phyloP scores from a whole-genome alignment of 2,113 vertebrate genomes.

The Pomatorhinus ruficollis region DNA sequence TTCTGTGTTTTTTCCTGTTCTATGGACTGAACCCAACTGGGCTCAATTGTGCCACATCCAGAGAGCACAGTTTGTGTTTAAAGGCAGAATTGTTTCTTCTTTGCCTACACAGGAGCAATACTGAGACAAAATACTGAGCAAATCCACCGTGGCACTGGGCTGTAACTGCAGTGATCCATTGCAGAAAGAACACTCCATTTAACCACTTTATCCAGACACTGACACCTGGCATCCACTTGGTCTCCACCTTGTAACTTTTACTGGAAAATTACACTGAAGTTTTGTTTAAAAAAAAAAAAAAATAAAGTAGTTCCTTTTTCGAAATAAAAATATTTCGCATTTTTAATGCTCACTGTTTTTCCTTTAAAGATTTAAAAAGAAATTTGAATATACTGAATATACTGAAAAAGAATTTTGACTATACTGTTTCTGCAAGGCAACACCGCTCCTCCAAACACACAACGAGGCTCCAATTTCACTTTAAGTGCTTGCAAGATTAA shows the following conservation, averaged over 20 bases:
- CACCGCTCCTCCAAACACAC: neutral
- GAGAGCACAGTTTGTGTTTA: neutral
- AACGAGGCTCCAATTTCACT: neutral
- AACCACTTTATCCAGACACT: neutral
- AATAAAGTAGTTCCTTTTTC: neutral
- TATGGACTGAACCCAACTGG: neutral
- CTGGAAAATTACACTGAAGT: neutral
- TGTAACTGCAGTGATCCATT: neutral
- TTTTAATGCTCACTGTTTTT: neutral
- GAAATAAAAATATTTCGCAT: neutral
- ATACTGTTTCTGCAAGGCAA: neutral
- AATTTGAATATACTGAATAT: neutral
- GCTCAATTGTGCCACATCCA: neutral
- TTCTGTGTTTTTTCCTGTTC: accelerated
- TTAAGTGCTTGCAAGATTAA: neutral
- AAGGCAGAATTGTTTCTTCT: neutral
- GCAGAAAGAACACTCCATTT: neutral
- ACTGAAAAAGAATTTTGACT: neutral
- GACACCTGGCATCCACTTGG: neutral
- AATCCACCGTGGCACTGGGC: neutral
- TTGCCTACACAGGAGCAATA: neutral
- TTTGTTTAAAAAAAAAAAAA: neutral
- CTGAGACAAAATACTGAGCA: neutral
- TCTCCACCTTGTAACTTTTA: neutral
- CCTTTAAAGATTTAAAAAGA: neutral